Evolutionary conservation across 2,888 invertebrate species (phyloP).

Genomic region (Dasypolia templi): DNA sequence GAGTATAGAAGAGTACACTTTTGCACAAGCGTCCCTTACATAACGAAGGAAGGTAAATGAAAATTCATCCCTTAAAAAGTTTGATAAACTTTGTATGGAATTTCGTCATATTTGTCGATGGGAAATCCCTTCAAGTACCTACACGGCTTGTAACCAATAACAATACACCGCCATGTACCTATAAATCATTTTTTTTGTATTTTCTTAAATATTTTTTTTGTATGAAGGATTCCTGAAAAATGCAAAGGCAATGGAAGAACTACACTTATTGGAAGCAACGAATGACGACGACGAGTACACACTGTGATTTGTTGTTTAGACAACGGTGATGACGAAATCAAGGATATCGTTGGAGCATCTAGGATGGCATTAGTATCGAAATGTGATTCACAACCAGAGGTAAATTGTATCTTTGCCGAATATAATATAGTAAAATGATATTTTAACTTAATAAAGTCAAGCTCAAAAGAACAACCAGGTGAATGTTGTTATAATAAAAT

Average conservation of each 20-base stretch:
- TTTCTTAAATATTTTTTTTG: slow-evolving; percentile 5
- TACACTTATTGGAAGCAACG: slow-evolving; percentile 8
- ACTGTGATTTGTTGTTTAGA: slow-evolving; percentile 73
- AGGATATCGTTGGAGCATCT: slow-evolving; percentile 69
- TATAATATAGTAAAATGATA: neutral
- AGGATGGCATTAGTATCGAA: slow-evolving; percentile 54
- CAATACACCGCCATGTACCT: too few relatives aligned
- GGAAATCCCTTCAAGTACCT: too few relatives aligned
- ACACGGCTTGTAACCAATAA: too few relatives aligned
- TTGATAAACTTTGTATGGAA: too few relatives aligned
- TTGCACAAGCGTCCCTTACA: too few relatives aligned
- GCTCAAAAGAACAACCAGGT: too few relatives aligned
- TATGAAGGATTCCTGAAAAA: slow-evolving; percentile 68
- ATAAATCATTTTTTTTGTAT: neutral
- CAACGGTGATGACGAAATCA: slow-evolving; percentile 60
- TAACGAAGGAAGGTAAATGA: too few relatives aligned
- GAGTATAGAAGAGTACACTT: too few relatives aligned
- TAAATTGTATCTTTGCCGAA: neutral
- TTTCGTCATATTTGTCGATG: too few relatives aligned
- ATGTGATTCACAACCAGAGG: slow-evolving; percentile 39
- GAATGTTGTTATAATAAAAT: too few relatives aligned
- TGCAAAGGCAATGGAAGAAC: slow-evolving; percentile 68
- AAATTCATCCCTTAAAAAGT: too few relatives aligned
- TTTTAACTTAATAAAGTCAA: neutral
- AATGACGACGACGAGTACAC: slow-evolving; percentile 45